Evolutionary conservation across 2,113 vertebrate species (phyloP).

Genomic region (Coreoperca whiteheadi): DNA sequence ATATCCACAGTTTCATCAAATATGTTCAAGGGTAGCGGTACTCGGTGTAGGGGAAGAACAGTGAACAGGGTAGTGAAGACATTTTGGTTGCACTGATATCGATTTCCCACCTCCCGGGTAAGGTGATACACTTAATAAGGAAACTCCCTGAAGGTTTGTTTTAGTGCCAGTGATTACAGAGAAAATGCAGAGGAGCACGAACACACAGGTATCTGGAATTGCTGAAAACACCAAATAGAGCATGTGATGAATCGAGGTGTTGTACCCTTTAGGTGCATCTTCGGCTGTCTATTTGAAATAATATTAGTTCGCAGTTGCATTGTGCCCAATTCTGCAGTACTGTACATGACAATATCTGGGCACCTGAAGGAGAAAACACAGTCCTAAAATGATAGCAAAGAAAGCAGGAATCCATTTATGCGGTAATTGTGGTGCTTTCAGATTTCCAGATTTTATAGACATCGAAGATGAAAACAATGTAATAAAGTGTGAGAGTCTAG

Average conservation of each 20-base stretch:
- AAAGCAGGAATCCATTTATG: too few relatives aligned
- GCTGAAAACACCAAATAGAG: neutral
- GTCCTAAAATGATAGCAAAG: too few relatives aligned
- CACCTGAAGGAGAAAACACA: too few relatives aligned
- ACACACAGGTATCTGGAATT: constrained; percentile 7
- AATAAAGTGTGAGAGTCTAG: too few relatives aligned
- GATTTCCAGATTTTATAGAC: too few relatives aligned
- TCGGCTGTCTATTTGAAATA: neutral
- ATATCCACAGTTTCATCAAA: constrained; percentile 38
- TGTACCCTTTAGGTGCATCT: neutral
- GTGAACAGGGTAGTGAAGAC: constrained; percentile 33
- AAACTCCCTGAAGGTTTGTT: constrained; percentile 72
- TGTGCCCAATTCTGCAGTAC: too few relatives aligned
- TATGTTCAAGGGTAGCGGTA: neutral
- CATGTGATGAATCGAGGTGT: neutral
- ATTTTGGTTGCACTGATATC: constrained; percentile 73
- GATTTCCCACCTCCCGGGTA: constrained; percentile 83
- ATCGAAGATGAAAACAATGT: too few relatives aligned
- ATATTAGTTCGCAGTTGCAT: neutral
- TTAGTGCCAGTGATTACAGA: constrained; percentile 23
- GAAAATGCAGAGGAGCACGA: constrained; percentile 6
- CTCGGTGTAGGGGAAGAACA: constrained; percentile 23
- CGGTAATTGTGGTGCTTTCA: too few relatives aligned
- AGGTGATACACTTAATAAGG: constrained; percentile 81
- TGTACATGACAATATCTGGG: too few relatives aligned